Percentiles rank a stretch among this genome's conserved stretches.
Evolutionary conservation across 1,140 invertebrate species (phyloP).

Genomic region (Eriosoma lanigerum): DNA sequence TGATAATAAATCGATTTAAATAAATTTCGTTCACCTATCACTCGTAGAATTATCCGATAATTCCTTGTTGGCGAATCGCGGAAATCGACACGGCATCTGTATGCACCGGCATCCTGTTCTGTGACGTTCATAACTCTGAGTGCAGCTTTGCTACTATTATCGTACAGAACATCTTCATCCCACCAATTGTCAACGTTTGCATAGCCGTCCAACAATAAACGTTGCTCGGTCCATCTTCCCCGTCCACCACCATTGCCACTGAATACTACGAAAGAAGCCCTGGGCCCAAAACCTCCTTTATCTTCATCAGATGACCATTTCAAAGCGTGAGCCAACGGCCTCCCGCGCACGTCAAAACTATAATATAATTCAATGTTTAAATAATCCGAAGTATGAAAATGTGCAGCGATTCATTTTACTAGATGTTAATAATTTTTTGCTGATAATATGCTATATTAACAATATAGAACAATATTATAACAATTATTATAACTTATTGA

Average conservation of each 20-base stretch:
- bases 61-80: conserved; percentile 70
- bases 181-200: too few relatives aligned
- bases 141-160: conserved; percentile 57
- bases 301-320: conserved; percentile 79
- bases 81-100: conserved; percentile 76
- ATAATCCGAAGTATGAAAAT: too few relatives aligned
- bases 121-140: conserved; percentile 57
- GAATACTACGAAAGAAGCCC: conserved; percentile 73
- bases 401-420: too few relatives aligned
- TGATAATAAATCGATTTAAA: too few relatives aligned
- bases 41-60: conserved; percentile 70
- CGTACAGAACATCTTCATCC: conserved; percentile 58
- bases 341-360: conserved; percentile 81
- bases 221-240: conserved; percentile 73
- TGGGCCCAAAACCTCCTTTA: conserved; percentile 73
- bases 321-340: conserved; percentile 67
- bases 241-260: conserved; percentile 70
- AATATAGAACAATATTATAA: too few relatives aligned
- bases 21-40: conserved; percentile 68
- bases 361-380: conserved; percentile 55
- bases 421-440: too few relatives aligned
- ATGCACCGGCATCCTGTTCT: conserved; percentile 66
- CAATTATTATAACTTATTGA: too few relatives aligned
- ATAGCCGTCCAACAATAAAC: not conserved
- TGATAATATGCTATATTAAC: too few relatives aligned